These are phyloP conservation scores for cattle (Bos taurus) DNA, from an alignment of 2,113 vertebrate species.

Conservation along the genomic window DNA sequence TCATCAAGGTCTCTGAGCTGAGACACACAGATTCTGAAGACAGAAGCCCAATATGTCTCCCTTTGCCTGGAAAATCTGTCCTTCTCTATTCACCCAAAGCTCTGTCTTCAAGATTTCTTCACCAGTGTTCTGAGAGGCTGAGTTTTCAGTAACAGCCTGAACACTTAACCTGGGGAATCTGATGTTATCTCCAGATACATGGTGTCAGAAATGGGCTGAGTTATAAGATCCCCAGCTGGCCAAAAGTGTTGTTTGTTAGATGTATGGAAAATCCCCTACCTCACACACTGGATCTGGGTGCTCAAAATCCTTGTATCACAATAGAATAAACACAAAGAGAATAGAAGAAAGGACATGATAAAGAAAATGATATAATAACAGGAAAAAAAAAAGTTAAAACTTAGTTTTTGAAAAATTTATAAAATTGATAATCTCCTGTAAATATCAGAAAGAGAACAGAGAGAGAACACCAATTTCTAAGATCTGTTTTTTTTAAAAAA, in stretches of 20 bases:
- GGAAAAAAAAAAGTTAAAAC: background rate
- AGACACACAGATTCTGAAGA: background rate
- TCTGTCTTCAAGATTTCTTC: background rate
- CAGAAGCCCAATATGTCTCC: background rate
- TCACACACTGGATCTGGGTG: background rate
- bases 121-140: background rate
- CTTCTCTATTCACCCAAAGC: background rate
- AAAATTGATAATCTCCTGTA: background rate
- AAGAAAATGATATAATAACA: background rate
- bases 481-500: background rate
- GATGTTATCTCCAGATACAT: background rate
- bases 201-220: background rate
- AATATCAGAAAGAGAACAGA: background rate
- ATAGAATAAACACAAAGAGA: background rate
- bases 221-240: background rate
- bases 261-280: background rate
- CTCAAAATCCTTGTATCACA: background rate
- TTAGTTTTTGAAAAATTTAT: background rate
- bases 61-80: background rate
- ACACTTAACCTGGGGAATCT: background rate
- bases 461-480: background rate
- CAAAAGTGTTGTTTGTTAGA: background rate
- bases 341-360: background rate
- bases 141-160: background rate
- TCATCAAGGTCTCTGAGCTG: background rate